A percentile compares a stretch with the other conserved stretches of the same genome.
Conservation (phyloP, 2,888 invertebrate species). For the Synergus japonicus region DNA sequence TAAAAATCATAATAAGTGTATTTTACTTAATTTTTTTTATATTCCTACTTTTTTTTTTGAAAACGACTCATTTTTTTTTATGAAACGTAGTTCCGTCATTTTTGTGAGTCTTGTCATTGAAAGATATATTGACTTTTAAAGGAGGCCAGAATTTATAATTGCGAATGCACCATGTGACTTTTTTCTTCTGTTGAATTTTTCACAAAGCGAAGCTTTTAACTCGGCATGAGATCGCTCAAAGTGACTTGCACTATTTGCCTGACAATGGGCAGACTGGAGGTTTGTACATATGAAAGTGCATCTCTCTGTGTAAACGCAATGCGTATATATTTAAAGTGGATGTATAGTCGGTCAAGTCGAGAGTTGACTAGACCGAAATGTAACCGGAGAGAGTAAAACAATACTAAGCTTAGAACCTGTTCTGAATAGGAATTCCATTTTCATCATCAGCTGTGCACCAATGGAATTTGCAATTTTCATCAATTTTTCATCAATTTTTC, state of each 20-base stretch:
- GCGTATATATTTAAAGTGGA: background rate
- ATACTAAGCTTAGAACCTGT: background rate
- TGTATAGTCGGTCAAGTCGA: background rate
- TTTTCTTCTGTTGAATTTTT: background rate
- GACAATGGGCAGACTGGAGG: background rate
- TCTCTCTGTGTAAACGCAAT: background rate
- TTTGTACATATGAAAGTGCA: conserved; percentile 12
- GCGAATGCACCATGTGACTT: background rate
- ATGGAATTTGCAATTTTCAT: background rate
- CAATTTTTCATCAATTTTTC: background rate
- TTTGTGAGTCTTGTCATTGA: background rate
- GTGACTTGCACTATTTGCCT: conserved; percentile 13
- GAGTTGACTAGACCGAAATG: background rate
- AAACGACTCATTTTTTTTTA: background rate
- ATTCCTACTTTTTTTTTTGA: background rate
- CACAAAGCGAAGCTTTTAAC: conserved; percentile 8
- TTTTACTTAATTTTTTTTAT: no score
- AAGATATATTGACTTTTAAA: background rate
- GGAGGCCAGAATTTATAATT: background rate
- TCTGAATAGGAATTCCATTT: background rate
- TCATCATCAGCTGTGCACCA: background rate
- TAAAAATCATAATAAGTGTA: no score
- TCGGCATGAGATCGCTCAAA: conserved; percentile 27
- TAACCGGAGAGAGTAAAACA: conserved; percentile 4
- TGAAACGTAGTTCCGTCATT: background rate